These are phyloP conservation scores for Calidris pugnax DNA, from an alignment of 2,113 vertebrate species.

Conservation along the genomic window DNA sequence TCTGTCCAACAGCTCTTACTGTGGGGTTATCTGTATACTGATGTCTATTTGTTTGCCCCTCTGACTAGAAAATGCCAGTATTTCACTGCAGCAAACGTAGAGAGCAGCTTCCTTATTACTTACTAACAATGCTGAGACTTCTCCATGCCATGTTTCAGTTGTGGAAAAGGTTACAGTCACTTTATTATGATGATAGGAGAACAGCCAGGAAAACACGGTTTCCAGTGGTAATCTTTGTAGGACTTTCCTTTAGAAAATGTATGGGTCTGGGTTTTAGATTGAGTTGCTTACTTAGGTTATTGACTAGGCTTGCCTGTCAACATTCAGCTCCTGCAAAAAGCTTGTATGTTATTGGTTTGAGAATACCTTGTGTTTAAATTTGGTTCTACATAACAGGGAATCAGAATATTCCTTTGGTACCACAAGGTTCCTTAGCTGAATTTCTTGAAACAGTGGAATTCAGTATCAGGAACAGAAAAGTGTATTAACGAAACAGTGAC, in stretches of 20 bases:
- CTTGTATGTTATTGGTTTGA: not conserved
- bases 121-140: not conserved
- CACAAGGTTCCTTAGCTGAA: not conserved
- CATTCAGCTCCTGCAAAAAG: not conserved
- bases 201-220: not conserved
- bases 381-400: not conserved
- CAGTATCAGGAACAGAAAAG: not conserved
- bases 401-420: not conserved
- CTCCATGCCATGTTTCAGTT: not conserved
- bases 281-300: not conserved
- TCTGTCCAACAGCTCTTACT: not conserved
- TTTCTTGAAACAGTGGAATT: not conserved
- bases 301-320: not conserved
- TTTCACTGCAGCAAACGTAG: not conserved
- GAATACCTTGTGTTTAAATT: not conserved
- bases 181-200: not conserved
- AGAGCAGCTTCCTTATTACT: not conserved
- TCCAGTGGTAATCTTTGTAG: not conserved
- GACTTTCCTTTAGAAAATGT: not conserved
- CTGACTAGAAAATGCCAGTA: not conserved
- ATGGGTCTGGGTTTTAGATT: not conserved
- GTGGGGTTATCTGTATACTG: not conserved
- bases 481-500: not conserved
- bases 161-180: not conserved
- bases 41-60: not conserved